These are phyloP conservation scores for Arbacia lixula DNA, from an alignment of 53 echinoderm and acorn worm genomes.

Conservation along the genomic window DNA sequence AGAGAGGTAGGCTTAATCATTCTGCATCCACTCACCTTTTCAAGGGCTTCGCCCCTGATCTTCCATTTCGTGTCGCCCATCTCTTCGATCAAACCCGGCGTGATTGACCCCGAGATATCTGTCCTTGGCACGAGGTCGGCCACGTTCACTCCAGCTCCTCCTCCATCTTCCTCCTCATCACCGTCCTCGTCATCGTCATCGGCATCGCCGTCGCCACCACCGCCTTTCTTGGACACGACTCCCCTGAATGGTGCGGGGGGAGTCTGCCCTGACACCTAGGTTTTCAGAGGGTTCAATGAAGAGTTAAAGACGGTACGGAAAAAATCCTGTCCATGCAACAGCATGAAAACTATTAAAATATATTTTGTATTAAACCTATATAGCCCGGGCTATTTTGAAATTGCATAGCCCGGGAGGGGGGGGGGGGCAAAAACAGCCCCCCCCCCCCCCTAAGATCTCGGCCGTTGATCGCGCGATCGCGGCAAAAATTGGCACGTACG, in stretches of 20 bases:
- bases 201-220: constrained; percentile 18
- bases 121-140: constrained; percentile 74
- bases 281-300: too few relatives aligned
- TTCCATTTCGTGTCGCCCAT: constrained; percentile 84
- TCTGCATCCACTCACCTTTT: constrained; percentile 65
- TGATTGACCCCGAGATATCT: constrained; percentile 82
- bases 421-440: too few relatives aligned
- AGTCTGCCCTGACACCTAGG: constrained; percentile 70
- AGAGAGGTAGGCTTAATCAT: neutral
- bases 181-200: constrained; percentile 75
- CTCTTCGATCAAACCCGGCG: constrained; percentile 74
- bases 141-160: constrained; percentile 65
- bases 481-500: too few relatives aligned
- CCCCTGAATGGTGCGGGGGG: constrained; percentile 91
- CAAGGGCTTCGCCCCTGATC: constrained; percentile 89
- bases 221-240: constrained; percentile 50
- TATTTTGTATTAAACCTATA: too few relatives aligned
- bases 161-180: constrained; percentile 65
- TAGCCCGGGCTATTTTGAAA: too few relatives aligned
- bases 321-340: too few relatives aligned
- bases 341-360: too few relatives aligned
- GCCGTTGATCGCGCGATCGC: too few relatives aligned
- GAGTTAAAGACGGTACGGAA: too few relatives aligned
- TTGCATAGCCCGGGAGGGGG: too few relatives aligned
- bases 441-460: too few relatives aligned